Evolutionary conservation across 2,113 vertebrate species (phyloP), one percentile per base, ranked within the genome.

Genomic region (Stegastes partitus): DNA sequence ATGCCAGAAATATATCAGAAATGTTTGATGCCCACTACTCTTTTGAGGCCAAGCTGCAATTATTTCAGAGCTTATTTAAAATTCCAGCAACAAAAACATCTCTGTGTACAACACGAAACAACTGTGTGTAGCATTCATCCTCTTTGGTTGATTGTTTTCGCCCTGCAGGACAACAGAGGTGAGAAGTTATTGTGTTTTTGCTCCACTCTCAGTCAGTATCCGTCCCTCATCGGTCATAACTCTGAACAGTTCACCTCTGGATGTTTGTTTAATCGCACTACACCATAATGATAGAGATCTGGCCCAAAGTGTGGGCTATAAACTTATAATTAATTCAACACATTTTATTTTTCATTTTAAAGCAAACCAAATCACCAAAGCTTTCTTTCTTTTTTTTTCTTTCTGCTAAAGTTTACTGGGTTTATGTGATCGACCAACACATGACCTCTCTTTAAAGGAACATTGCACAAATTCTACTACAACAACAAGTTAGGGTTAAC

Each of bases 291-390:
- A 64, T 78, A 59, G 39, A 25, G 61, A 67, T 45, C 19, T 31
- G 23, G 42, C 50, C 26, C 28, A 56, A 74, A 74, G 18, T 70
- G 58, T 63, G 63, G 58, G 28, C 70, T n/a, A 39, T 76, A 68
- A 82, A 74, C 47, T n/a, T 76, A 37, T 56, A 74, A 87, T 82
- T 76, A 59, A 75, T 66, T 58, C 26, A 51, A 39, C 58, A 69
- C 53, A 28, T 83, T 66, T n/a, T n/a, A n/a, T n/a, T n/a, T n/a
- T n/a, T n/a, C n/a, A 51, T 31, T 25, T 50, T 68, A 67, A 81
- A 69, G 25, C 50, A 10, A 70, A 77, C 23, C 61, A 78, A 78
- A 70, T 78, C 77, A 45, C 55, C n/a, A 37, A 67, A 80, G 47
- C 22, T 42, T 4, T n/a, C 22, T 65, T 21, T 65, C 28, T 69